Base-by-base conservation (phyloP, 2,797 vertebrate species). In the Arremon brunneinucha region DNA sequence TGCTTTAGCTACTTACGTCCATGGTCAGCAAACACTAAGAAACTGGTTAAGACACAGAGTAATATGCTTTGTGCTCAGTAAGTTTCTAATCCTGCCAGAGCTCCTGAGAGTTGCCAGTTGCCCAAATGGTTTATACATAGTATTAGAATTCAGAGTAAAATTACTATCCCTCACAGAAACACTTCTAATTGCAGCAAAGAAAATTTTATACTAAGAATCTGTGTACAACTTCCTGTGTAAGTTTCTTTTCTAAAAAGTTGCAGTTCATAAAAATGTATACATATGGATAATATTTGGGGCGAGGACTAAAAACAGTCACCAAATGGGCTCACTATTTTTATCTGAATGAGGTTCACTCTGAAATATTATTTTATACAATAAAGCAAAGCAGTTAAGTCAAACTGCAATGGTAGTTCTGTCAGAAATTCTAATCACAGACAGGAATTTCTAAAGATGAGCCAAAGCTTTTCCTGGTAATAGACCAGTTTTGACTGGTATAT, bases 361-460 rank as follows among this genome's bases (percentile, higher is more conserved):
- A 75, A 80, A 71, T 64, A 56, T 0, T 6, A 32, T 68, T 90
- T 85, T 57, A 87, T 62, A 63, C 15, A 60, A n/a, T 39, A 56
- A 75, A 49, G 41, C 22, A 57, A 77, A 91, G 60, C 55, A 89
- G 35, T 53, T 69, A 91, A 64, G 46, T 83, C 76, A 89, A 91
- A 69, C 35, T 50, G 28, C 34, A 70, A n/a, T 37, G 23, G 34
- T 47, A 89, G 65, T 76, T 86, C 20, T 72, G 50, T 63, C 63
- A 91, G 69, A 94, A 94, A 86, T 72, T 76, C 60, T 92, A 60
- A 89, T 83, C 85, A 80, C 28, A 67, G 84, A 69, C 30, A 30
- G 27, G 49, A 77, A 56, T 87, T 90, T 77, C 83, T 44, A 52
- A 57, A 57, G 50, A 83, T 77, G 28, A 93, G 81, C 39, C 55